phyloP scores from a whole-genome alignment of 2,797 vertebrate species.

The Rhinophrynus dorsalis region DNA sequence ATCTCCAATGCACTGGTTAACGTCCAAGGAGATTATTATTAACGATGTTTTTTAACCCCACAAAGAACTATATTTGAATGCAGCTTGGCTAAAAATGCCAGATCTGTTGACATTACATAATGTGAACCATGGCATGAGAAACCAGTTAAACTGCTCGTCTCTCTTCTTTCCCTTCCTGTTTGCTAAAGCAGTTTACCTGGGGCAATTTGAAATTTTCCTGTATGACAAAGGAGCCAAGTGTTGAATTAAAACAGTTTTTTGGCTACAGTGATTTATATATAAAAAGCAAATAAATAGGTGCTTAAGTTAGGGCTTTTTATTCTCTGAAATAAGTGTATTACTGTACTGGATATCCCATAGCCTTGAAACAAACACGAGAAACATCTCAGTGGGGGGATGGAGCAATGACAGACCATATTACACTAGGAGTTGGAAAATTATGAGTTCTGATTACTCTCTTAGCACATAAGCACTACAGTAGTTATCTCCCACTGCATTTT shows the following conservation, averaged over 20 bases:
- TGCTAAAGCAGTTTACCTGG: background rate
- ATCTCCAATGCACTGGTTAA: no score
- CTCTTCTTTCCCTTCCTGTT: no score
- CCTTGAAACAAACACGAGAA: slow-evolving; percentile 1
- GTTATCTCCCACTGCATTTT: no score
- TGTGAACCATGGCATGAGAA: background rate
- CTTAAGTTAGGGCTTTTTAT: slow-evolving; percentile 15
- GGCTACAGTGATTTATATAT: background rate
- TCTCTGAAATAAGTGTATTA: slow-evolving; percentile 5
- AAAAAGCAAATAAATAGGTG: slow-evolving; percentile 11
- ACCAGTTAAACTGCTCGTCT: slow-evolving; percentile 2
- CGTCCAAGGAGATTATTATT: no score
- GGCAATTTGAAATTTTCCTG: slow-evolving; percentile 14
- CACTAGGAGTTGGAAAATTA: no score
- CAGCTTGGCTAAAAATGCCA: background rate
- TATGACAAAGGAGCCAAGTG: background rate
- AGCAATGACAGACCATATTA: no score
- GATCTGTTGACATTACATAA: background rate
- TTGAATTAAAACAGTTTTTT: background rate
- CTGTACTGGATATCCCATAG: slow-evolving; percentile 25
- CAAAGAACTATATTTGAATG: no score
- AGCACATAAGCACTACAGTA: no score
- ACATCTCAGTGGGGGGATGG: no score
- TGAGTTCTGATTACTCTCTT: no score
- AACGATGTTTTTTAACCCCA: no score